phyloP scores from a whole-genome alignment of 2,797 vertebrate species.

The Hephaestus fuliginosus region DNA sequence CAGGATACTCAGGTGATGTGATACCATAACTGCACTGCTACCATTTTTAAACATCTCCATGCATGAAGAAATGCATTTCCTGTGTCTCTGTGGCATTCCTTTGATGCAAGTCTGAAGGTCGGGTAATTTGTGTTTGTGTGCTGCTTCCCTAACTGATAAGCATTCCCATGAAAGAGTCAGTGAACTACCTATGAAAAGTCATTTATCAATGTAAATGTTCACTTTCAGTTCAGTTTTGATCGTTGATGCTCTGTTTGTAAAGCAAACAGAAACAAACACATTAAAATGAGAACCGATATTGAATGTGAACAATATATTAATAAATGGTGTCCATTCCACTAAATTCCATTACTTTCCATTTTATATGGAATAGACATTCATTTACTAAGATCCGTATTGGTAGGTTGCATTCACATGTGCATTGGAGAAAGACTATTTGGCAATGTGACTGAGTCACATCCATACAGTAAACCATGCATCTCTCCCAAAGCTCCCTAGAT shows the following conservation, averaged over 20 bases:
- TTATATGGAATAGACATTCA: not conserved
- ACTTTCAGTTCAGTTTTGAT: slow-evolving; percentile 43
- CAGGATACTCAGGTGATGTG: slow-evolving; percentile 7
- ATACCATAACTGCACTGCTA: not conserved
- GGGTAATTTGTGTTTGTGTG: slow-evolving; percentile 7
- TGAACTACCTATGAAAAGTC: not conserved
- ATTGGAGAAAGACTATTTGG: slow-evolving; percentile 14
- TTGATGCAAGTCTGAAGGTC: slow-evolving; percentile 16
- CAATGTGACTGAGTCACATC: slow-evolving; percentile 43
- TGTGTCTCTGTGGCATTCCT: not conserved
- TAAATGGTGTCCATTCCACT: slow-evolving; percentile 39
- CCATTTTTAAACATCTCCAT: not conserved
- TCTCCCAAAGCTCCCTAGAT: slow-evolving; percentile 11
- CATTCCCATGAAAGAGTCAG: slow-evolving; percentile 1
- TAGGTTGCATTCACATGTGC: slow-evolving; percentile 43
- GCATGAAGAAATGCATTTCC: slow-evolving; percentile 27
- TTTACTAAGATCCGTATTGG: not conserved
- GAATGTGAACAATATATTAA: slow-evolving; percentile 65
- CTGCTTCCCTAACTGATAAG: not conserved
- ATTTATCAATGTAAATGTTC: slow-evolving; percentile 66
- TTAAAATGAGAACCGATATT: not conserved
- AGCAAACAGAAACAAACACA: not conserved
- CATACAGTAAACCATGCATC: slow-evolving; percentile 55
- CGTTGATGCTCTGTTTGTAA: not conserved
- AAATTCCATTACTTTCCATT: slow-evolving; percentile 4